Evolutionary conservation across 2,797 vertebrate genomes (phyloP).

Genomic region (Lepilemur ruficaudatus): DNA sequence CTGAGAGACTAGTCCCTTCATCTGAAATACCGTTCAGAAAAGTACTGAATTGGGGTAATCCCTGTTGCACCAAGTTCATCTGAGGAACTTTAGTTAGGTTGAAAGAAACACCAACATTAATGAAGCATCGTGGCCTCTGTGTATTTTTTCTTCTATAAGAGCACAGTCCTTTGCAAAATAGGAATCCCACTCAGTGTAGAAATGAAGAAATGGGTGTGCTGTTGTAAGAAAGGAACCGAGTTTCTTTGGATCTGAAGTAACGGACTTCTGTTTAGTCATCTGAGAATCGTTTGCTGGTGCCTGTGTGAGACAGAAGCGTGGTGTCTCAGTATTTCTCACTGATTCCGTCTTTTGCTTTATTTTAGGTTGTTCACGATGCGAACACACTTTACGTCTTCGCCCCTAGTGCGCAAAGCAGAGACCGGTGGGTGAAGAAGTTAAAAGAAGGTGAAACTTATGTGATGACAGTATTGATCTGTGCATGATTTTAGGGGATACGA

Average conservation of each 20-base stretch:
- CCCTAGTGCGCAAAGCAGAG: slow-evolving; percentile 90
- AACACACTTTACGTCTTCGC: slow-evolving; percentile 94
- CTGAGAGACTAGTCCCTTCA: neutral
- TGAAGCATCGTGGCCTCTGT: neutral
- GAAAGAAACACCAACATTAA: neutral
- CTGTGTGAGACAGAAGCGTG: neutral
- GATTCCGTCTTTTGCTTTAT: slow-evolving; percentile 48
- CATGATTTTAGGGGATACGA: neutral
- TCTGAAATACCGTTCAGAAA: neutral
- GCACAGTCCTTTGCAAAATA: neutral
- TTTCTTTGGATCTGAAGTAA: slow-evolving; percentile 6
- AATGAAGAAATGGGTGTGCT: neutral
- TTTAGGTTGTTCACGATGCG: slow-evolving; percentile 92
- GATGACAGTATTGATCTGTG: neutral
- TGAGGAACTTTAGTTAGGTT: neutral
- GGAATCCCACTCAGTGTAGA: neutral
- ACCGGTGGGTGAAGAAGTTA: slow-evolving; percentile 92
- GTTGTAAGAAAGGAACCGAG: neutral
- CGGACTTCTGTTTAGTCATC: neutral
- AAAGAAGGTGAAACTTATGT: slow-evolving; percentile 90
- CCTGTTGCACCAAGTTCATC: neutral
- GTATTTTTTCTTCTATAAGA: slow-evolving; percentile 1
- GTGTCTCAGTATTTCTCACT: neutral
- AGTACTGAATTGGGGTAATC: neutral
- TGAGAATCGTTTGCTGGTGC: neutral